Evolutionary conservation across 2,113 vertebrate genomes (phyloP), one percentile per base, ranked within the genome.

Genomic region (Poeciliopsis turrubarensis): DNA sequence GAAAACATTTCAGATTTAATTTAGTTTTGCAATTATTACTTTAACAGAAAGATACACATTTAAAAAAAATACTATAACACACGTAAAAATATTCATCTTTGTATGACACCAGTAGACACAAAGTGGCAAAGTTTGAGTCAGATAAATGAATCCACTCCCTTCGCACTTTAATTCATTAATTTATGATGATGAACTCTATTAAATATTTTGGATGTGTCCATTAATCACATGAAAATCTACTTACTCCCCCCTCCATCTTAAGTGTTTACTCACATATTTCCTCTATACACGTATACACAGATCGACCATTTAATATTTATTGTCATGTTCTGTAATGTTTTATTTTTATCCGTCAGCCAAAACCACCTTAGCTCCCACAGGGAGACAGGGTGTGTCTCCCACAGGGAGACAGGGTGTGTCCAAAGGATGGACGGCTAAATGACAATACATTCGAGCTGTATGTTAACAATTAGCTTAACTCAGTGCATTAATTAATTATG

Each of bases 321-420:
- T 25, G 8, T 25, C 47, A 22, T 54, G 19, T 54, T 54, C 22
- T 54, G 19, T 19, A 19, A 54, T 25, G 22, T 22, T 25, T 26
- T 61, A 22, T 39, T 32, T 76, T 39, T 0, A 31, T 51, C 19
- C 57, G 70, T 22, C 17, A 12, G 41, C 4, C 29, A 51, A 41
- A 13, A 65, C 10, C 15, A 65, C 31, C 30, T 7, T 4, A 29
- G 19, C 2, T 22, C 61, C 10, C 19, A n/a, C 2, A 12, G 65
- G 51, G 19, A 65, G 89, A 83, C 80, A 29, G 29, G 29, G 29
- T 29, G 29, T 29, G 29, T 29, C 29, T 29, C 29, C 29, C n/a
- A n/a, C n/a, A n/a, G 62, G 51, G 19, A 65, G 89, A 83, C 80
- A 29, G 29, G 29, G 29, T 29, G 29, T 29, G 29, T 29, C 29